Base-by-base conservation (phyloP, 1,140 invertebrate species). In the Teleopsis dalmanni region DNA sequence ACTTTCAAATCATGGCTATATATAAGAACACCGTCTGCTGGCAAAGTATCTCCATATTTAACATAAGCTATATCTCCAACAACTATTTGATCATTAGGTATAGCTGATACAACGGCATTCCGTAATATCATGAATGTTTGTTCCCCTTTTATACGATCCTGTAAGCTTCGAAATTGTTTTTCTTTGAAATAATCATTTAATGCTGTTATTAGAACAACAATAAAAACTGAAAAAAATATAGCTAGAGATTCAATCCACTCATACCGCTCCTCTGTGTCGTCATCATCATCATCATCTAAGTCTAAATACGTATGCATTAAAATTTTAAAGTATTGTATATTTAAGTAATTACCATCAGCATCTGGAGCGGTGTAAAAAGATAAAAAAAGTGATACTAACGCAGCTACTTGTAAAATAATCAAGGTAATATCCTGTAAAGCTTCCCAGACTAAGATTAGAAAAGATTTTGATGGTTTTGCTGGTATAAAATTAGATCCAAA, bases 101-200 rank as follows among this genome's bases (percentile, higher is more conserved):
- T 84, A 76, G 97, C 90, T 58, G 86, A 84, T 34, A 92, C 85
- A 74, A 95, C 87, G 51, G 80, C 83, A 62, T 84, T 82, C 56
- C 95, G 82, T 65, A 98, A 93, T 54, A 96, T 93, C 50, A 88
- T 82, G 78, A 98, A 96, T 74, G 91, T 93, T 73, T 98, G 92
- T 76, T 98, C 95, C 65, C 91, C 88, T 76, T 97, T 93, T 75
- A 98, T 98, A 74, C 93, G 84, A 73, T 79, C 91, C 78, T 98
- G 94, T 55, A 98, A 80, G 63, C 93, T 92, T 68, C 82, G 81
- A 77, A 97, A 97, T 78, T 96, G 92, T 74, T 88, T 81, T 77
- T 97, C 93, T 81, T 96, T 97, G 55, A 88, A 91, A 75, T 93
- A 96, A 81, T 96, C 92, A 81, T 96, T 97, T 77, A 95, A 95